A percentile compares a stretch with the other conserved stretches of the same genome.
Evolutionary conservation across 92 coral and sea anemone genomes (phyloP).

Genomic region (Porites lobata): DNA sequence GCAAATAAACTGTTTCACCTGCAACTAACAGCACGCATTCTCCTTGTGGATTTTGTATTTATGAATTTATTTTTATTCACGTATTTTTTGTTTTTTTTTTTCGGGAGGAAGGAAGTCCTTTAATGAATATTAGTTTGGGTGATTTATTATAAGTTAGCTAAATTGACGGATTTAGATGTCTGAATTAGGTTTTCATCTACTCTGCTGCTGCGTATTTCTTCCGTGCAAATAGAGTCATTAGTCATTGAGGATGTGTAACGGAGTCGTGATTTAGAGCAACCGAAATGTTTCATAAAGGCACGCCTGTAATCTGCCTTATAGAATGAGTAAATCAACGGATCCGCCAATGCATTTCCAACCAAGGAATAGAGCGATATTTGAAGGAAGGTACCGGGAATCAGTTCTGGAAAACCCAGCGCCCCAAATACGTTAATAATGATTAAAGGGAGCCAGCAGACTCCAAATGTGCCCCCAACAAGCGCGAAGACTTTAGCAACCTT

Average conservation of each 20-base stretch:
- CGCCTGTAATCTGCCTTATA: constrained; percentile 88
- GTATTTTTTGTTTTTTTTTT: neutral
- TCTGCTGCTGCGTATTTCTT: constrained; percentile 13
- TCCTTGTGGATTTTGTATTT: no score
- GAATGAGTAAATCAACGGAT: constrained; percentile 90
- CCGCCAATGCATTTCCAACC: constrained; percentile 87
- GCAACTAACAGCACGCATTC: no score
- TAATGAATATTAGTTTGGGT: no score
- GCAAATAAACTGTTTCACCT: no score
- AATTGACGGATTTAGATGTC: neutral
- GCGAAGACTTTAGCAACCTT: constrained; percentile 94
- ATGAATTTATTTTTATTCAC: neutral
- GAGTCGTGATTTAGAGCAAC: constrained; percentile 25
- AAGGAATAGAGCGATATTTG: constrained; percentile 86
- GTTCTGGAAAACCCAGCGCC: constrained; percentile 66
- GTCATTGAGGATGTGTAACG: neutral
- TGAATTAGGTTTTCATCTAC: constrained; percentile 5
- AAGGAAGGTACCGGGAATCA: constrained; percentile 67
- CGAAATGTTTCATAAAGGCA: constrained; percentile 64
- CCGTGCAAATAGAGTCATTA: neutral
- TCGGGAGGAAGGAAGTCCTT: no score
- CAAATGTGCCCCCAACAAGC: constrained; percentile 77
- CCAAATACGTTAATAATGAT: constrained; percentile 83
- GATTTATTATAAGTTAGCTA: neutral
- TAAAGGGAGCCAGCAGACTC: constrained; percentile 91